Base-by-base conservation (phyloP, 2,888 invertebrate species). In the Antheraea assamensis region DNA sequence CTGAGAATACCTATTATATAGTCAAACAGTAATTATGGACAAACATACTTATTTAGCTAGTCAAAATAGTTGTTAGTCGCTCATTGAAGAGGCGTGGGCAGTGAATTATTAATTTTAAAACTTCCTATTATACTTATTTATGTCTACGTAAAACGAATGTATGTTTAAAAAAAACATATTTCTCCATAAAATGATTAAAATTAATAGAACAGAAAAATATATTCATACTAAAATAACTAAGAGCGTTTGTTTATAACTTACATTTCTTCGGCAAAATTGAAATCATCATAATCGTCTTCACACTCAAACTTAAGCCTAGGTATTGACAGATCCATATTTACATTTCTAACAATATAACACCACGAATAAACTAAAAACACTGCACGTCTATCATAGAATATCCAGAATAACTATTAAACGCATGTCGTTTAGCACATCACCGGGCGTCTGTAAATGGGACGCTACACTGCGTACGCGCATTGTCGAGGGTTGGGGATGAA, bases 321-420 rank as follows among this genome's bases (percentile, higher is more conserved):
- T 79, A 93, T 80, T 24, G 93, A 90, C 42, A 93, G 86, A 93
- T 93, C 93, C 93, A 93, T 93, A 77, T 81, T 85, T 74, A 83
- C 82, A 83, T 79, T 83, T 78, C 78, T 76, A 66, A 71, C 78
- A 79, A 78, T 80, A 76, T 78, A 78, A 75, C 78, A 82, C 79
- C 81, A 80, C 31, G 10, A 35, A 68, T 19, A 31, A 31, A 68
- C 66, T 80, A 79, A 78, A 58, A 81, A 86, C 83, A 87, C 79
- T 86, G 76, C 73, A 74, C 61, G 52, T 47, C 71, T 74, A 71
- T 73, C 68, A 73, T 80, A 83, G 71, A 76, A 81, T 72, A 78
- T 87, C 85, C 87, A 85, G 88, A 83, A 73, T 75, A 77, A 83
- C 79, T 71, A 75, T 76, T 75, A 72, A 71, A 76, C 76, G 70